Percentiles rank a stretch among this genome's conserved stretches.
Conservation (phyloP, 2,888 invertebrate genomes). For the Drosophila neonasuta region DNA sequence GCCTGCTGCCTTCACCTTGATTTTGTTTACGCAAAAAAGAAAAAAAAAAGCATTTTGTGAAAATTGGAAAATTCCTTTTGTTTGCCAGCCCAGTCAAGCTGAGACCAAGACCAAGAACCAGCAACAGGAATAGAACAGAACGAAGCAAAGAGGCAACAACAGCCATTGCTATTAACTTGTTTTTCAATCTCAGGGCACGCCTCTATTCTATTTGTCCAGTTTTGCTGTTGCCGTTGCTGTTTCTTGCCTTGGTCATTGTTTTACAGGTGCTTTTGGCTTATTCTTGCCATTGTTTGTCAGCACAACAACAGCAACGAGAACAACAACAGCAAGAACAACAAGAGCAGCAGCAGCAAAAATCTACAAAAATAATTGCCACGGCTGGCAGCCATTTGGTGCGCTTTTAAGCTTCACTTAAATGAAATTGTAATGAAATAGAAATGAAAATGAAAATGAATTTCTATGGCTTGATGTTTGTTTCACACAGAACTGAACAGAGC, state of each 20-base stretch:
- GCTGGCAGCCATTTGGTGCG: conserved; percentile 74
- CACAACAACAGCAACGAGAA: conserved; percentile 18
- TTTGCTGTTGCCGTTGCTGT: conserved; percentile 37
- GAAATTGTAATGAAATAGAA: conserved; percentile 75
- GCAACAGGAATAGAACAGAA: conserved; percentile 1
- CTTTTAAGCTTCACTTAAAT: conserved; percentile 77
- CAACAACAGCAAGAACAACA: conserved; percentile 8
- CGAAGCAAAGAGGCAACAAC: conserved; percentile 11
- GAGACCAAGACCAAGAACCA: neutral
- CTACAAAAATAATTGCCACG: conserved; percentile 77
- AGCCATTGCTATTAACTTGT: conserved; percentile 73
- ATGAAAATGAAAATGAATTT: conserved; percentile 72
- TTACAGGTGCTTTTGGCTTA: conserved; percentile 72
- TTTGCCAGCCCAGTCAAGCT: conserved; percentile 41
- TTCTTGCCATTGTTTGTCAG: conserved; percentile 63
- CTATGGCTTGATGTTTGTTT: conserved; percentile 72
- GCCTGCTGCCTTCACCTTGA: conserved; percentile 47
- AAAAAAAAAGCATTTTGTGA: conserved; percentile 50
- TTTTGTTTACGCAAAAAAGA: conserved; percentile 57
- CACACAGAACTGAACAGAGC: conserved; percentile 11
- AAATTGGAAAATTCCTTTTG: conserved; percentile 67
- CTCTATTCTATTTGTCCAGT: conserved; percentile 59
- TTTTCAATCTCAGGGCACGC: conserved; percentile 70
- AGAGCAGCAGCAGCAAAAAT: conserved; percentile 48
- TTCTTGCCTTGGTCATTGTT: conserved; percentile 63